Percentiles rank a stretch among this genome's conserved stretches.
phyloP scores from a whole-genome alignment of 2,113 vertebrate species.

The Melanocharis versteri region DNA sequence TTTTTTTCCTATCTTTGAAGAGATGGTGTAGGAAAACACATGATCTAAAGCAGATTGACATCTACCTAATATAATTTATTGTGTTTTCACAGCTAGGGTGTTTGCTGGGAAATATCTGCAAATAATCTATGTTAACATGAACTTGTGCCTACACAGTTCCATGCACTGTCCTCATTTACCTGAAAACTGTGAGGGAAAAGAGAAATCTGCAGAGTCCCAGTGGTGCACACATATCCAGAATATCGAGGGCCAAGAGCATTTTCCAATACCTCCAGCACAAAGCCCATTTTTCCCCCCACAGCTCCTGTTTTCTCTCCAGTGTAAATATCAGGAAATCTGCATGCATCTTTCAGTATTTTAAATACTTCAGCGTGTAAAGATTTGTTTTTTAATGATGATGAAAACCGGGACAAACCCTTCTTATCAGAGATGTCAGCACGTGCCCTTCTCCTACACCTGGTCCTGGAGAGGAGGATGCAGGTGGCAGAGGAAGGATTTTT shows the following conservation, averaged over 20 bases:
- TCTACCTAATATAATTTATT: too few relatives aligned
- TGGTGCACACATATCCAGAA: background rate
- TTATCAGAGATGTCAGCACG: background rate
- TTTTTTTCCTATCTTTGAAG: background rate
- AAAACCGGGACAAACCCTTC: background rate
- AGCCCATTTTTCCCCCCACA: background rate
- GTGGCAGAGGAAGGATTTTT: background rate
- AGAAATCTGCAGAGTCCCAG: accelerated
- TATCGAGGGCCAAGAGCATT: accelerated
- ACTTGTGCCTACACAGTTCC: background rate
- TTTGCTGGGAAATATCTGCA: background rate
- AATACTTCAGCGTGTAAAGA: background rate
- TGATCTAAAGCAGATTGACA: background rate
- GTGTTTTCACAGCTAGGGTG: background rate
- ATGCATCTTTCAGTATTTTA: background rate
- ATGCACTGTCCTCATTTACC: background rate
- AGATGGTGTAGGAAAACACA: background rate
- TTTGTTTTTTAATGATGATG: background rate
- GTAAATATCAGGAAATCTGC: background rate
- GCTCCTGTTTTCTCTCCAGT: background rate
- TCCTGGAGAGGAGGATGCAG: background rate
- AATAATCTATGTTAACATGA: background rate
- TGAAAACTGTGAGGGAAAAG: background rate
- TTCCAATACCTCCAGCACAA: background rate
- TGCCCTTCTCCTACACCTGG: accelerated